phyloP scores from a whole-genome alignment of 2,888 invertebrate species.

The Hirudinaria manillensis region DNA sequence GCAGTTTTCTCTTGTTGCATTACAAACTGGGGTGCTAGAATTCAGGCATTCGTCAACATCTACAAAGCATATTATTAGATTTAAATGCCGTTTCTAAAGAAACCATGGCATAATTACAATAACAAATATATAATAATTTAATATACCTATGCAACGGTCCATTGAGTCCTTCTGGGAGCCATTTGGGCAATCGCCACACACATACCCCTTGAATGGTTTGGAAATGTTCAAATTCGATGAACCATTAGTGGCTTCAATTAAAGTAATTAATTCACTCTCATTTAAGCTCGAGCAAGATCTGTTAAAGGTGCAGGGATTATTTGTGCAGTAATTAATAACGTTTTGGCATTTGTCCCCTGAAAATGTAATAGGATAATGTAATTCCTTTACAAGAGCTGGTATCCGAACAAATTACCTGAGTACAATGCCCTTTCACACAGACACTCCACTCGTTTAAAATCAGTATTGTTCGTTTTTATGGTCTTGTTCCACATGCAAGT shows the following conservation, averaged over 20 bases:
- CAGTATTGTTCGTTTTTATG: neutral
- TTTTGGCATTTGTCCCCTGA: neutral
- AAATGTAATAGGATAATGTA: neutral
- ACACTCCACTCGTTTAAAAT: conserved; percentile 7
- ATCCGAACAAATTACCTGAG: neutral
- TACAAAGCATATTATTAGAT: neutral
- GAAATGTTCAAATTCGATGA: neutral
- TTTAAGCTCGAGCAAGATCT: neutral
- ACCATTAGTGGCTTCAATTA: neutral
- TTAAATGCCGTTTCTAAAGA: neutral
- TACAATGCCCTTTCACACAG: neutral
- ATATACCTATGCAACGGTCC: conserved; percentile 5
- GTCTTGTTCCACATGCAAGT: conserved; percentile 19
- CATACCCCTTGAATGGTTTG: neutral
- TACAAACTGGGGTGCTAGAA: neutral
- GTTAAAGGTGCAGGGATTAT: neutral
- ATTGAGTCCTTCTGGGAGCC: neutral
- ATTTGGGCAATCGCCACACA: neutral
- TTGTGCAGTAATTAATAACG: neutral
- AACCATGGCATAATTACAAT: neutral
- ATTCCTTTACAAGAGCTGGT: neutral
- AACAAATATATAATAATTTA: neutral
- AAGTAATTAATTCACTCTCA: neutral
- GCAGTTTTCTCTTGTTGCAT: neutral
- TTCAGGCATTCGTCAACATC: conserved; percentile 7